Conservation (phyloP, 2,113 vertebrate species). For the Mormyrus iriodes region DNA sequence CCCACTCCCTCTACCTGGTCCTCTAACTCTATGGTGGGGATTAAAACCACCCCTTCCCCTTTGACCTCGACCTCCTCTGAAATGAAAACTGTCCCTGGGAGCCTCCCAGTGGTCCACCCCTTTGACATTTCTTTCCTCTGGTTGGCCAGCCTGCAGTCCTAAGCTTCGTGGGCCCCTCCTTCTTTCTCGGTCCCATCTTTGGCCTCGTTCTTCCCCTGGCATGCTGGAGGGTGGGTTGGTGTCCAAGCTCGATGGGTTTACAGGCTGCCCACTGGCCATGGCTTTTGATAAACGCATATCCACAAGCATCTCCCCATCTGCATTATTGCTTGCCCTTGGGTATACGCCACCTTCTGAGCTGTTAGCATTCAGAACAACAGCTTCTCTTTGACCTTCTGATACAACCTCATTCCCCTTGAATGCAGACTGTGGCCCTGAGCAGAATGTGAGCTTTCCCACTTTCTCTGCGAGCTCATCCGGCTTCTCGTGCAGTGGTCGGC, state of each 20-base stretch:
- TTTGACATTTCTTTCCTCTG: conserved; percentile 33
- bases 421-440: conserved; percentile 25
- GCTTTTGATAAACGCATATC: background rate
- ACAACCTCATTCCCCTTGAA: background rate
- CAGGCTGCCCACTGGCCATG: background rate
- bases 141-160: conserved; percentile 17
- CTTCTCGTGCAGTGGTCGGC: conserved; percentile 25
- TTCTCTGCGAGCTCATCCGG: conserved; percentile 27
- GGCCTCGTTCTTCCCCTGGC: conserved; percentile 9
- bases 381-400: background rate
- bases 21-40: conserved; percentile 40
- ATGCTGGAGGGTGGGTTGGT: background rate
- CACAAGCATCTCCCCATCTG: background rate
- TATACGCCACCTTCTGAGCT: conserved; percentile 10
- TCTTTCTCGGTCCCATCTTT: conserved; percentile 37
- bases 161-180: conserved; percentile 37
- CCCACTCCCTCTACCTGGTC: conserved; percentile 31
- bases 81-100: conserved; percentile 12
- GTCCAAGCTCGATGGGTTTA: background rate
- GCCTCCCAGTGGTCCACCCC: conserved; percentile 30
- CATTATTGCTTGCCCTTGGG: background rate
- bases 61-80: conserved; percentile 44
- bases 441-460: conserved; percentile 45
- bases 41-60: conserved; percentile 37
- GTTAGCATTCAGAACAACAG: background rate